These are phyloP conservation scores for Synergus laeviventris DNA, from an alignment of 2,888 invertebrate genomes.

Conservation along the genomic window DNA sequence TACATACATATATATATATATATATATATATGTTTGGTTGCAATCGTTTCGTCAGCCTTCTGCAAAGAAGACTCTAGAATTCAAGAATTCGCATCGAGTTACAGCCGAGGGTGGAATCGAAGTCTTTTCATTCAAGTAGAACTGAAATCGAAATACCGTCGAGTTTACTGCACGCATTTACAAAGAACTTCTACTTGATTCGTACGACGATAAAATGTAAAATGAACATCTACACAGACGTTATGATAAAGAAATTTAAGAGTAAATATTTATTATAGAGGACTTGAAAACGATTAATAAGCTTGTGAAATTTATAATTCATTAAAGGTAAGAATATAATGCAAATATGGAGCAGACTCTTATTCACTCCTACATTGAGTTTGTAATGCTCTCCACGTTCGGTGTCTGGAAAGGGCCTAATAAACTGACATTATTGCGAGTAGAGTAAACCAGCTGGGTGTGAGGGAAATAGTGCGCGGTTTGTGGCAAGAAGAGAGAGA, in stretches of 20 bases:
- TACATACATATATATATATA: no score
- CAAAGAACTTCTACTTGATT: neutral
- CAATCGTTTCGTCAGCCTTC: constrained; percentile 1
- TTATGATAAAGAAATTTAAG: neutral
- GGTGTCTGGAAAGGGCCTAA: constrained; percentile 51
- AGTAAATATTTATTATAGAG: neutral
- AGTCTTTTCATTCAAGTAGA: constrained; percentile 64
- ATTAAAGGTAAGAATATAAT: no score
- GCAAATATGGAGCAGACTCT: neutral
- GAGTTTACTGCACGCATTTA: constrained; percentile 41
- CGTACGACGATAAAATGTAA: constrained; percentile 4
- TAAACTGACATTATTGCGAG: constrained; percentile 56
- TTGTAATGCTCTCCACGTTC: constrained; percentile 44
- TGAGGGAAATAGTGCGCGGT: neutral
- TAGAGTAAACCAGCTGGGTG: neutral
- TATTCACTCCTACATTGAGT: neutral
- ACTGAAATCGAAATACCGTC: constrained; percentile 43
- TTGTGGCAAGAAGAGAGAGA: neutral
- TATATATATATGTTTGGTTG: neutral
- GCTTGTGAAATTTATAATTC: no score
- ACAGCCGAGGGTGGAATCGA: constrained; percentile 59
- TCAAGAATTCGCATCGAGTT: constrained; percentile 42
- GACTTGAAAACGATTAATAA: no score
- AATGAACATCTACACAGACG: neutral
- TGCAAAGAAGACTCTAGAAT: neutral